phyloP scores from a whole-genome alignment of 1,140 invertebrate genomes.

The Parapsyche elsis region DNA sequence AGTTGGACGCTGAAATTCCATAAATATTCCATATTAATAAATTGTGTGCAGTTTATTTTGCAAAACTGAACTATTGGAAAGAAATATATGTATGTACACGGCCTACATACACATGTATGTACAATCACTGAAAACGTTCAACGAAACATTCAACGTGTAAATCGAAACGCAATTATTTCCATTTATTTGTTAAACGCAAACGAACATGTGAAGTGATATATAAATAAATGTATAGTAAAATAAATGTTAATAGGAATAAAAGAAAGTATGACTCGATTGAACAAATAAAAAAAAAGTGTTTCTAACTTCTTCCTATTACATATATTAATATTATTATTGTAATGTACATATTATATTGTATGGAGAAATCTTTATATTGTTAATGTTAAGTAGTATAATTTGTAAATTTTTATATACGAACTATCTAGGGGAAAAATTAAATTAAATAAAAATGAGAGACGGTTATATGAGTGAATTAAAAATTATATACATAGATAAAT shows the following conservation, averaged over 20 bases:
- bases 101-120: not conserved
- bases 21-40: too few relatives aligned
- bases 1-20: too few relatives aligned
- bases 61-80: too few relatives aligned
- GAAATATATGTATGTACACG: not conserved
- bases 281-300: not conserved
- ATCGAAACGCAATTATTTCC: constrained; percentile 9
- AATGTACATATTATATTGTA: constrained; percentile 10
- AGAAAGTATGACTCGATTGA: not conserved
- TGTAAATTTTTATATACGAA: constrained; percentile 51
- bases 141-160: constrained; percentile 9
- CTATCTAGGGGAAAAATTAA: not conserved
- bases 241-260: constrained; percentile 24
- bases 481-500: too few relatives aligned
- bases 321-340: constrained; percentile 31
- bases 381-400: constrained; percentile 43
- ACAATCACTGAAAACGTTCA: not conserved
- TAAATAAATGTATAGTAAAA: not conserved
- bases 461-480: constrained; percentile 23
- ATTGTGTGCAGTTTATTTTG: too few relatives aligned
- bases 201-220: constrained; percentile 35
- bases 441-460: constrained; percentile 14
- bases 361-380: constrained; percentile 32
- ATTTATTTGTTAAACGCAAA: not conserved
- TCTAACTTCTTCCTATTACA: constrained; percentile 14